phyloP scores from a whole-genome alignment of 2,113 vertebrate genomes.

The Casuarius casuarius region DNA sequence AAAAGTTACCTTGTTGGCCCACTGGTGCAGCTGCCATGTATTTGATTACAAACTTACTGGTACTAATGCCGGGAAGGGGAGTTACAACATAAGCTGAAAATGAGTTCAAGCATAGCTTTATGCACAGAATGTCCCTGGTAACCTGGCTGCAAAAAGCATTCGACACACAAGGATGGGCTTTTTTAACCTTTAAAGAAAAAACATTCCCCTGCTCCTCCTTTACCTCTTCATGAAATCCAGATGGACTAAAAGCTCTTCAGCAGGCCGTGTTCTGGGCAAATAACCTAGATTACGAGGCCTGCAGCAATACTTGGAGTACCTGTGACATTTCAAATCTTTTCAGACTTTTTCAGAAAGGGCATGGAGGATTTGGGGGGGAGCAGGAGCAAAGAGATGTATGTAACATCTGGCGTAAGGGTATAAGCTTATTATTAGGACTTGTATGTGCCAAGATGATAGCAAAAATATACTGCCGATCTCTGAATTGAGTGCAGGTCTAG shows the following conservation, averaged over 20 bases:
- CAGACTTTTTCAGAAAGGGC: not conserved
- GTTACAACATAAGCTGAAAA: constrained; percentile 18
- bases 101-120: not conserved
- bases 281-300: not conserved
- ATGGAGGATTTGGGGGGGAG: not conserved
- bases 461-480: not conserved
- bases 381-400: not conserved
- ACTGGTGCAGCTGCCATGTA: constrained; percentile 20
- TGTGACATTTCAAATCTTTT: not conserved
- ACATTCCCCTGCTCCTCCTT: not conserved
- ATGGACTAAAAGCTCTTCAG: not conserved
- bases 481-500: too few species aligned
- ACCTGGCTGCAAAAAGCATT: not conserved
- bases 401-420: not conserved
- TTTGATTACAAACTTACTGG: constrained; percentile 58
- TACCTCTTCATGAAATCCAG: not conserved
- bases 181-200: not conserved
- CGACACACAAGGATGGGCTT: not conserved
- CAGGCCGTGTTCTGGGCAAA: not conserved
- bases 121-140: not conserved
- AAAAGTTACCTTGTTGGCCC: constrained; percentile 48
- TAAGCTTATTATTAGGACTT: not conserved
- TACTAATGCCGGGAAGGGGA: constrained; percentile 42
- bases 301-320: not conserved
- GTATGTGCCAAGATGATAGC: not conserved